Evolutionary conservation across 1,140 invertebrate species (phyloP), one percentile per base, ranked within the genome.

Genomic region (Anastrepha ludens): DNA sequence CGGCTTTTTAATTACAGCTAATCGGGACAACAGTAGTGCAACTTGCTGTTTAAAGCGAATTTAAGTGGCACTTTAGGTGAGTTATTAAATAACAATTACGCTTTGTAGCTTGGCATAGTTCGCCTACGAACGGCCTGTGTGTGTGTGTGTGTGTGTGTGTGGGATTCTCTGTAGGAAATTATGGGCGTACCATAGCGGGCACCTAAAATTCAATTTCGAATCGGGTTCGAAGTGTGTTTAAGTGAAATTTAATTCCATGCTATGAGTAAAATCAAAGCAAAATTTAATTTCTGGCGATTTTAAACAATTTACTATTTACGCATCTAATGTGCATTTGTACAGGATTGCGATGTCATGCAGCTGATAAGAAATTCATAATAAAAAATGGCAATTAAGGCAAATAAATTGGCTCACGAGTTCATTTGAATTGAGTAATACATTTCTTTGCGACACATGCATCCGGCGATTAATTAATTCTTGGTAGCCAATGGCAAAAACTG

Each of bases 221-320:
- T 41, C 41, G 17, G 29, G 7, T 58, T 50, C 8, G 17, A 55
- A 3, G 47, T 20, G n/a, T 20, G 47, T 3, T 29, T 81, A 81
- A 81, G 74, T 81, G 74, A 81, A 58, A 81, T 55, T 81, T 81
- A 81, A 81, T 81, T 50, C 17, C 47, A 81, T 58, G 17, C 44
- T 3, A 55, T 55, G 47, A 81, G 20, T 41, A 55, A 81, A 81
- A 41, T 55, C n/a, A 20, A 81, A 55, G 74, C 47, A 47, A 55
- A 74, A 81, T 81, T 74, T 41, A 74, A 81, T 74, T n/a, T 50
- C 17, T 47, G 29, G 29, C 29, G 29, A 29, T 29, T 29, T 29
- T 29, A 29, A 29, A 1, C 29, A 29, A 29, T 29, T 29, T 29
- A 29, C 29, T 29, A 29, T 29, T 29, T 29, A 29, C 29, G 29